These are phyloP conservation scores for Sceloporus tristichus DNA, from an alignment of 2,113 vertebrate genomes.

Conservation along the genomic window DNA sequence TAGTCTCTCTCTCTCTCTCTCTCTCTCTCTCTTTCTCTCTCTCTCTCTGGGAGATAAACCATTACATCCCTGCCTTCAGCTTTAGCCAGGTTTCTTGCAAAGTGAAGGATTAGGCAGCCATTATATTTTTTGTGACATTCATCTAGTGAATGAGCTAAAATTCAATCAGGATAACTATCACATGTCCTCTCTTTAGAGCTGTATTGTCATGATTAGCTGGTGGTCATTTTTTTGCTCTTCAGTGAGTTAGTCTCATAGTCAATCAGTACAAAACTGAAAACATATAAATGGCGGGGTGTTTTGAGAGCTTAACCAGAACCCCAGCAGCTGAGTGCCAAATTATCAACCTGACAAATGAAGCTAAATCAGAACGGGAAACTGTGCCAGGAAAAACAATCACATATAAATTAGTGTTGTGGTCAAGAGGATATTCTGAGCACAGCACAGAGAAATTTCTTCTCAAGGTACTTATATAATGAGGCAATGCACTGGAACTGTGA, in stretches of 20 bases:
- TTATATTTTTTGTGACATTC: background rate
- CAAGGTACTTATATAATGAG: background rate
- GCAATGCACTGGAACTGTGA: background rate
- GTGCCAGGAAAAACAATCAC: slow-evolving; percentile 12
- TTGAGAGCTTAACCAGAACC: background rate
- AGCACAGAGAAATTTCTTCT: background rate
- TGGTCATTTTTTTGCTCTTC: background rate
- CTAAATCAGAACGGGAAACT: background rate
- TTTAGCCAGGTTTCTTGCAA: background rate
- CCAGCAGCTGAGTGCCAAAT: background rate
- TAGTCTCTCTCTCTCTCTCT: no score
- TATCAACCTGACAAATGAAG: background rate
- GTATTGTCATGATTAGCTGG: no score
- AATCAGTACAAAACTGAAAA: background rate
- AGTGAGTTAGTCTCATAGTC: background rate
- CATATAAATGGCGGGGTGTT: background rate
- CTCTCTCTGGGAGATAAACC: background rate
- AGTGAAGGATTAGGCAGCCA: background rate
- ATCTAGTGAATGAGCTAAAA: background rate
- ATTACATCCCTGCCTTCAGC: background rate
- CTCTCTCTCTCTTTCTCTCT: no score
- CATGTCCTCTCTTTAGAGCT: background rate
- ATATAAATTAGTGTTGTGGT: background rate
- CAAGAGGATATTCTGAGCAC: background rate
- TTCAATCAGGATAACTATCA: background rate